Evolutionary conservation across 2,888 invertebrate species (phyloP).

Genomic region (Pseudolycoriella hygida): DNA sequence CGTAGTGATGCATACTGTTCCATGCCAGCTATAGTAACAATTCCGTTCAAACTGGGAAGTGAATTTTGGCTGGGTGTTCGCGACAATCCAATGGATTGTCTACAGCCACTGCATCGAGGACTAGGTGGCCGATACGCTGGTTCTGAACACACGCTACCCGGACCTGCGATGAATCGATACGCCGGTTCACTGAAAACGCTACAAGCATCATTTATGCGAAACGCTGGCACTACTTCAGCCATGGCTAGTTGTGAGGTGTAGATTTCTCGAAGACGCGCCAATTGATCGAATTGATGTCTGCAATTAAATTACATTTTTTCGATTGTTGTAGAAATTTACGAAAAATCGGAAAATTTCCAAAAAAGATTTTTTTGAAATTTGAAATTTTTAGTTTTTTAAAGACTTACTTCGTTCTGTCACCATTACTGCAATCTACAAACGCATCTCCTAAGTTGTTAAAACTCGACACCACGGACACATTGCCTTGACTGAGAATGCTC

Average conservation of each 20-base stretch:
- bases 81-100: constrained; percentile 19
- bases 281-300: constrained; percentile 51
- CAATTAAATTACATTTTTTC: neutral
- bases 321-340: neutral
- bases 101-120: constrained; percentile 17
- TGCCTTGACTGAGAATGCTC: constrained; percentile 77
- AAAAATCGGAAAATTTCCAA: neutral
- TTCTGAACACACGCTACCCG: constrained; percentile 74
- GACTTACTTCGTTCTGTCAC: constrained; percentile 26
- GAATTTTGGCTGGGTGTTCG: constrained; percentile 29
- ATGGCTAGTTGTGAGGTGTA: constrained; percentile 62
- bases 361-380: neutral
- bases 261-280: constrained; percentile 63
- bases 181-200: constrained; percentile 30
- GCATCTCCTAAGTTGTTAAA: constrained; percentile 35
- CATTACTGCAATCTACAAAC: constrained; percentile 28
- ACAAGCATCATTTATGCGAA: constrained; percentile 28
- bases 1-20: constrained; percentile 52
- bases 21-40: constrained; percentile 37
- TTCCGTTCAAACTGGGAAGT: constrained; percentile 43
- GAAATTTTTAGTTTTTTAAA: neutral
- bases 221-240: constrained; percentile 49
- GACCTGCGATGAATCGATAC: constrained; percentile 30
- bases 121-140: constrained; percentile 50
- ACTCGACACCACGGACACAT: constrained; percentile 76